Base-by-base conservation (phyloP, 2,797 vertebrate species). In the Brotula barbata region DNA sequence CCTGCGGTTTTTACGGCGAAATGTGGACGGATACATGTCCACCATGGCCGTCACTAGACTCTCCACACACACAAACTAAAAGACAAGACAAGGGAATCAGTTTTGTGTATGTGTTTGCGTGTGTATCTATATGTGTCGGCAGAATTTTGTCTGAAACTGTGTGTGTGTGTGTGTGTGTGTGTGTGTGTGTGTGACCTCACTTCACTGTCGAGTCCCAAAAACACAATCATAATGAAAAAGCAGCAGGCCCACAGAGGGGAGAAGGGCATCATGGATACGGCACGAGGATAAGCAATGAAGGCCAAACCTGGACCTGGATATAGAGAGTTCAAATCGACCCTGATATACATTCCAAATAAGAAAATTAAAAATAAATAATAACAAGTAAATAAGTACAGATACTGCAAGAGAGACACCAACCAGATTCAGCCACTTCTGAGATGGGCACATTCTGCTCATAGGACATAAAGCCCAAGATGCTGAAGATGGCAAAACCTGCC, bases 401-500 rank as follows among this genome's bases (percentile, higher is more conserved):
- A 28, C 1, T 42, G 13, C 36, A 6, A 51, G 52, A 42, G 1
- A 57, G 42, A 15, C 33, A 81, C 85, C 13, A 46, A 97, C 96
- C 96, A 1, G 95, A 97, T 80, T 97, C 95, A 0, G 96, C 97
- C 78, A 99, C 96, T 56, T 98, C 93, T 0, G 95, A 95, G 1
- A 99, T 98, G 31, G 93, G 93, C 46, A 98, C 89, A 0, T 95
- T 93, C 82, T 99, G 96, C 64, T 98, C 97, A n/a, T 89, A 88
- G 0, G 97, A 94, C 97, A 99, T 99, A 77, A 98, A 99, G 42
- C 97, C 97, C 85, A 99, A 90, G 81, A 99, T 95, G 62, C 96
- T 98, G 84, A 99, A 98, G 83, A 99, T 98, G 56, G 96, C 97
- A 67, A 99, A 97, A n/a, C 97, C 96, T 0, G 96, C 96, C n/a